A percentile compares a stretch with the other conserved stretches of the same genome.
Conservation (phyloP, 2,113 vertebrate species). For the Lophura nycthemera region DNA sequence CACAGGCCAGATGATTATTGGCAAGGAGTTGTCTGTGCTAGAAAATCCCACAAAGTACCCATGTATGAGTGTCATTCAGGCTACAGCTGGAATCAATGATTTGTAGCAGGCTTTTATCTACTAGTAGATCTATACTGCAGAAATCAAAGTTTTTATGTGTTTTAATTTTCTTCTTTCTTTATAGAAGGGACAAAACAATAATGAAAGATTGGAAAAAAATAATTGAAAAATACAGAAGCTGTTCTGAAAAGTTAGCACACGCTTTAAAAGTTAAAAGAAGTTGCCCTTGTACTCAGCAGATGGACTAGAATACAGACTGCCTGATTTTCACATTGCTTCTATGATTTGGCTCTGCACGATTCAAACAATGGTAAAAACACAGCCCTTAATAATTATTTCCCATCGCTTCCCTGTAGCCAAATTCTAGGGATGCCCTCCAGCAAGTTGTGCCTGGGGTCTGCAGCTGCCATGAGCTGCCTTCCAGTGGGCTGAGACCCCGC, state of each 20-base stretch:
- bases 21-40: background rate
- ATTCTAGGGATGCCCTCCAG: rapidly evolving
- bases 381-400: background rate
- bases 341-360: background rate
- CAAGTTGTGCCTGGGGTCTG: background rate
- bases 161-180: conserved; percentile 45
- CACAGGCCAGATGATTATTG: background rate
- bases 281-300: background rate
- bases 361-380: background rate
- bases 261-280: background rate
- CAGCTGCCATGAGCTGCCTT: background rate
- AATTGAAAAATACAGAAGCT: background rate
- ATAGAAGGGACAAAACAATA: conserved; percentile 23
- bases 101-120: conserved; percentile 36
- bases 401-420: background rate
- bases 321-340: background rate
- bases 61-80: background rate
- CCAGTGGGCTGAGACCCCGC: rapidly evolving
- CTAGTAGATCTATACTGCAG: background rate
- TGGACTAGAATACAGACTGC: background rate
- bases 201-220: conserved; percentile 30
- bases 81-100: background rate
- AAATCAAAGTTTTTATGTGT: conserved; percentile 15
- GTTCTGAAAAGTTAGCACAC: background rate
- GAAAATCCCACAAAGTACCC: background rate